Evolutionary conservation across 2,797 vertebrate species (phyloP), one percentile per base, ranked within the genome.

Genomic region (Cephalopachus bancanus): DNA sequence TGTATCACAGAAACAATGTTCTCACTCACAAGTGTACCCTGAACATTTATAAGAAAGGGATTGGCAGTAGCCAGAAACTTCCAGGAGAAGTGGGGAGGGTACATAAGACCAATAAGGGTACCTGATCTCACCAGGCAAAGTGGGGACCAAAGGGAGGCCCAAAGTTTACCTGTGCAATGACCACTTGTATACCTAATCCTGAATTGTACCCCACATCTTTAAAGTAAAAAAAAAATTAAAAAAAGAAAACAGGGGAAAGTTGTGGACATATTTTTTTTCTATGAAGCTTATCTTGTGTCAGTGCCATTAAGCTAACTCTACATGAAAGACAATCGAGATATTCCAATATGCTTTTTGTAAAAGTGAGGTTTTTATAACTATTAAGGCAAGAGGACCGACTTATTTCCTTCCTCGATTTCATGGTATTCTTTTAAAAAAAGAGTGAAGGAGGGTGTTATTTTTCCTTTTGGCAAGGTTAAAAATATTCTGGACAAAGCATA

Each of bases 401-500:
- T 60, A 75, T 88, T 92, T 95, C 87, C 44, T 93, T 85, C 51
- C 90, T 91, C 67, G 53, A 28, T 81, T 92, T 87, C 51, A 69
- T 24, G 5, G 7, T 83, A 22, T 53, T 64, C 33, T 89, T 72
- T 55, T 2, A 49, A 78, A 83, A 75, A 81, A 28, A 78, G 65
- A 24, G 24, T 57, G 16, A 8, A 67, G 24, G 44, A 71, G 5
- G 44, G 57, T 74, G 67, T 92, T 95, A 69, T 55, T 67, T 74
- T 26, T 62, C 76, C 59, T 93, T 91, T 69, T 59, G 80, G 55
- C 62, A 84, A 95, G 93, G 57, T 72, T 92, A 60, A 93, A 93
- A 83, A 64, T 78, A 49, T 64, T 57, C 85, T 69, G n/a, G 44
- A 30, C 74, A 88, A 78, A 59, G 22, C 64, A 81, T 79, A 92